Evolutionary conservation across 2,888 invertebrate genomes (phyloP).

Genomic region (Morpho achilles): DNA sequence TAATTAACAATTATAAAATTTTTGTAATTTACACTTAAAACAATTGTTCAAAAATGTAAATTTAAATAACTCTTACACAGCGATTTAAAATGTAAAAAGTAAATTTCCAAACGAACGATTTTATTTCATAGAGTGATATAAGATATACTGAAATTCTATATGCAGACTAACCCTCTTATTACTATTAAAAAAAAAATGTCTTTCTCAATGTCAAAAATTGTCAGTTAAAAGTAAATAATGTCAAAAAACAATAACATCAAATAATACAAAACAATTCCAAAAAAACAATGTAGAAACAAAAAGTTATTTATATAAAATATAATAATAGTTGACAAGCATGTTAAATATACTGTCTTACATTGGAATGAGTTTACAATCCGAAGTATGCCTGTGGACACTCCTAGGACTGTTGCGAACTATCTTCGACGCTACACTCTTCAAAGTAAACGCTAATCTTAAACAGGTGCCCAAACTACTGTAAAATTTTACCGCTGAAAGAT

Average conservation of each 20-base stretch:
- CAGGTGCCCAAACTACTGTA: conserved; percentile 46
- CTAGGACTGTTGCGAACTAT: conserved; percentile 71
- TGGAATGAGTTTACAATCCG: conserved; percentile 71
- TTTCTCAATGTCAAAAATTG: background rate
- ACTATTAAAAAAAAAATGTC: too few species aligned
- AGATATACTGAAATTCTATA: too few species aligned
- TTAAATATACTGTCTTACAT: conserved; percentile 62
- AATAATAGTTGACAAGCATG: conserved; percentile 36
- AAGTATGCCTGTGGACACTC: conserved; percentile 74
- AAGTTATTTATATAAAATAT: conserved; percentile 1
- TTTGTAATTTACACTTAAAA: too few species aligned
- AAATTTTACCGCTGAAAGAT: conserved; percentile 20
- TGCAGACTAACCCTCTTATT: too few species aligned
- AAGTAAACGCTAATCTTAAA: conserved; percentile 74
- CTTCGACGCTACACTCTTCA: conserved; percentile 76
- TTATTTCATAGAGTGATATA: too few species aligned
- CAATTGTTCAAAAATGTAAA: too few species aligned
- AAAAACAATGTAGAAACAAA: conserved; percentile 14
- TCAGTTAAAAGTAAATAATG: background rate
- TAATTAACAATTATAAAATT: too few species aligned
- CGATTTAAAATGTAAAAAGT: too few species aligned
- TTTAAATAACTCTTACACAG: too few species aligned
- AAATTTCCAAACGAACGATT: too few species aligned
- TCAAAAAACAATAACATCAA: background rate
- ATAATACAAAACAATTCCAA: conserved; percentile 1